phyloP scores from a whole-genome alignment of 1,140 invertebrate species.

The Sarcophaga peregrina region DNA sequence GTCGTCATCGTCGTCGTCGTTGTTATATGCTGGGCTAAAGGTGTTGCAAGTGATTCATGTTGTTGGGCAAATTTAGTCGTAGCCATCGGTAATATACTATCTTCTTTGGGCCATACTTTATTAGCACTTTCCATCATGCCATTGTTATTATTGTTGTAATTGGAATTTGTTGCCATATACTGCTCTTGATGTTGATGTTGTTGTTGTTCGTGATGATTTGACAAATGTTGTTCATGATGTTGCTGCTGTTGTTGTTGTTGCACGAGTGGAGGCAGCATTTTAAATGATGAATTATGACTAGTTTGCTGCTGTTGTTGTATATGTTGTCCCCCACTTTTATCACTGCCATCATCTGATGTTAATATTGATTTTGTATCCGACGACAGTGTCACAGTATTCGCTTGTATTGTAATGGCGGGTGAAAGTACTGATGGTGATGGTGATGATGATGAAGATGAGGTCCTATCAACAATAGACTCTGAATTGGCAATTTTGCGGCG shows the following conservation, averaged over 20 bases:
- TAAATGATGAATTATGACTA: conserved; percentile 60
- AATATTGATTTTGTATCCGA: conserved; percentile 54
- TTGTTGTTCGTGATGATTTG: conserved; percentile 23
- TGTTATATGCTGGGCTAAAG: not conserved
- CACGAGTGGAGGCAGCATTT: conserved; percentile 49
- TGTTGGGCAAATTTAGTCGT: not conserved
- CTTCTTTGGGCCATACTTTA: conserved; percentile 39
- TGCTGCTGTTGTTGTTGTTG: conserved; percentile 56
- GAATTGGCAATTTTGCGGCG: conserved; percentile 60
- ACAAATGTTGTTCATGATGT: conserved; percentile 45
- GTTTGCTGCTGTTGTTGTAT: conserved; percentile 64
- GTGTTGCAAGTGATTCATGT: not conserved
- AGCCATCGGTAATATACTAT: conserved; percentile 43
- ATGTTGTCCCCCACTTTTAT: conserved; percentile 45
- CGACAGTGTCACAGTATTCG: conserved; percentile 47
- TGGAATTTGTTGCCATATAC: conserved; percentile 38
- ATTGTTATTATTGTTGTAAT: conserved; percentile 47
- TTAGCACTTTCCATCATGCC: conserved; percentile 31
- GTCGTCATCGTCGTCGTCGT: no score
- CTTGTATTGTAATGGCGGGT: conserved; percentile 32
- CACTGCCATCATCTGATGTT: conserved; percentile 31
- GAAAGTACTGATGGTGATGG: conserved; percentile 48
- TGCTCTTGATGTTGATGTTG: conserved; percentile 38
- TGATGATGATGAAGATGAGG: conserved; percentile 23
- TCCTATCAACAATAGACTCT: conserved; percentile 45